A percentile compares a stretch with the other conserved stretches of the same genome.
These are phyloP conservation scores for Augiades crinisus DNA, from an alignment of 2,888 invertebrate genomes.

Conservation along the genomic window DNA sequence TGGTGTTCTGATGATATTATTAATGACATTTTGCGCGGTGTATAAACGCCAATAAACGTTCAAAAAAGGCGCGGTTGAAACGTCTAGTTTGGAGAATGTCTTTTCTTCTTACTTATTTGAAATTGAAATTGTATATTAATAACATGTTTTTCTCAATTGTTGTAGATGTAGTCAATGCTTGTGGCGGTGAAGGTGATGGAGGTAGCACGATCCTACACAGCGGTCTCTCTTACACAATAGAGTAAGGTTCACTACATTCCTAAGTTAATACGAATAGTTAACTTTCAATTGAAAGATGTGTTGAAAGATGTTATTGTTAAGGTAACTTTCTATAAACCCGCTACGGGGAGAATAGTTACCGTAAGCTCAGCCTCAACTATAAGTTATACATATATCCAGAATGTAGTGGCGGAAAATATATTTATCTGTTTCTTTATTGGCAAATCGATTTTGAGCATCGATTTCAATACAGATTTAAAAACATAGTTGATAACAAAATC, in stretches of 20 bases:
- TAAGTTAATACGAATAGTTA: conserved; percentile 15
- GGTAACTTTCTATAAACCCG: too few species aligned
- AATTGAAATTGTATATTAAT: conserved; percentile 42
- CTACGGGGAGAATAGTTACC: too few species aligned
- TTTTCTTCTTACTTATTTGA: not conserved
- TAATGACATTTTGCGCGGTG: not conserved
- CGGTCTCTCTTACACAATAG: conserved; percentile 80
- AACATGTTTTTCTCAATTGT: conserved; percentile 79
- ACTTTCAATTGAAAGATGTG: conserved; percentile 8
- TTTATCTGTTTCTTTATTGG: too few species aligned
- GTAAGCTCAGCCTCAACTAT: too few species aligned
- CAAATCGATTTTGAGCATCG: too few species aligned
- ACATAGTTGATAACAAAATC: too few species aligned
- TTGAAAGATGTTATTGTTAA: conserved; percentile 5
- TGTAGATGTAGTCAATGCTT: conserved; percentile 94
- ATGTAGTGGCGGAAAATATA: too few species aligned
- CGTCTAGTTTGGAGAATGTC: not conserved
- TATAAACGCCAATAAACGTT: too few species aligned
- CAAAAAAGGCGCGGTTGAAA: not conserved
- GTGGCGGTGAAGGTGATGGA: conserved; percentile 91
- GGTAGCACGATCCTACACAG: conserved; percentile 80
- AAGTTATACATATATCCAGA: too few species aligned
- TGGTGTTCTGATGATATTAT: not conserved
- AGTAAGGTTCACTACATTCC: conserved; percentile 64
- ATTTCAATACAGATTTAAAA: too few species aligned